A percentile compares a stretch with the other conserved stretches of the same genome.
These are phyloP conservation scores for Dendrocincla tyrannina DNA, from an alignment of 2,797 vertebrate genomes.

Conservation along the genomic window DNA sequence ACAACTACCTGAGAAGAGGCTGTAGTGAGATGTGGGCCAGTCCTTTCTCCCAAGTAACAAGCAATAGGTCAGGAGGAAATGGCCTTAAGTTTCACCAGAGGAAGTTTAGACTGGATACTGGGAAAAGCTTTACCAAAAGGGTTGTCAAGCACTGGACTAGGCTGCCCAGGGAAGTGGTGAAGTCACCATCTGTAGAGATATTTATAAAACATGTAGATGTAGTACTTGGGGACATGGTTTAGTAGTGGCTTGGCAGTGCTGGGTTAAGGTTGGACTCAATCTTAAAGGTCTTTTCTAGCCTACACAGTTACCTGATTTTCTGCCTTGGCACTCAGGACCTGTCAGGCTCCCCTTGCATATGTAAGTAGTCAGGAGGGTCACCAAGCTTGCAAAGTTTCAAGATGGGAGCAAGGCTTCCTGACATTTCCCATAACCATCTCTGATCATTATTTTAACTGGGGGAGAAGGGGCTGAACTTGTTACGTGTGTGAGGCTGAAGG, in stretches of 20 bases:
- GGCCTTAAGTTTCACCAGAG: background rate
- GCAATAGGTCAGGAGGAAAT: background rate
- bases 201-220: background rate
- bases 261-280: background rate
- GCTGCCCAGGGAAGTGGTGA: background rate
- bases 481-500: background rate
- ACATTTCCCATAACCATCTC: background rate
- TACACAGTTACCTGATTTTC: background rate
- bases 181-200: no score
- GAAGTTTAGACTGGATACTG: background rate
- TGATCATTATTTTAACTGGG: background rate
- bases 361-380: background rate
- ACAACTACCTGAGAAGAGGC: background rate
- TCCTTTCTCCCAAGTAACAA: background rate
- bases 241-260: background rate
- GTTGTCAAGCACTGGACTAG: no score
- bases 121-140: background rate
- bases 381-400: background rate
- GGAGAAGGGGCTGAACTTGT: background rate
- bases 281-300: background rate
- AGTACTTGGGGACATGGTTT: background rate
- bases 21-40: background rate
- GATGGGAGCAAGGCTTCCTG: background rate
- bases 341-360: background rate
- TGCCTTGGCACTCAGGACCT: background rate